Evolutionary conservation across 2,888 invertebrate genomes (phyloP).

Genomic region (Philaethria dido): DNA sequence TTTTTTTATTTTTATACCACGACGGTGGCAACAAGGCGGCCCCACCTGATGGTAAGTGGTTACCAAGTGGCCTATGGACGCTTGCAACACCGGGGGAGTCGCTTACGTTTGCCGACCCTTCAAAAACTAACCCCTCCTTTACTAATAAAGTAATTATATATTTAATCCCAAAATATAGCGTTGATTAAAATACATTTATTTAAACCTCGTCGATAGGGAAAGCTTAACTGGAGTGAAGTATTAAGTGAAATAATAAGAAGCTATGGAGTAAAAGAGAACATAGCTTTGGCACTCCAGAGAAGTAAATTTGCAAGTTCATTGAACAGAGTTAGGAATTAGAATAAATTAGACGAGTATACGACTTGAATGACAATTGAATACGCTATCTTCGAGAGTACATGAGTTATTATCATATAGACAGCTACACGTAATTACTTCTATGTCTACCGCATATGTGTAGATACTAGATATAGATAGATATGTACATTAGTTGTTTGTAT

Average conservation of each 20-base stretch:
- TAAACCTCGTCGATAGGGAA: conserved; percentile 13
- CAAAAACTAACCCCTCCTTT: too few species aligned
- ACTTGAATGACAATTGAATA: conserved; percentile 19
- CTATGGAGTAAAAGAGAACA: conserved; percentile 28
- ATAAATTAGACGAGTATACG: conserved; percentile 30
- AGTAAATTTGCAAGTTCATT: conserved; percentile 32
- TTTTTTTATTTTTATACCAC: too few species aligned
- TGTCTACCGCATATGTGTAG: background rate
- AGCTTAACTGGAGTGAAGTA: conserved; percentile 26
- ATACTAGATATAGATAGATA: background rate
- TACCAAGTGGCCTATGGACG: too few species aligned
- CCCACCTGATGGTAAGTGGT: too few species aligned
- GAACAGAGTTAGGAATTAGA: conserved; percentile 33
- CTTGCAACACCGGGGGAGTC: too few species aligned
- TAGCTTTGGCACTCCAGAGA: conserved; percentile 29
- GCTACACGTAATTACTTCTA: background rate
- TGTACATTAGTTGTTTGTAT: background rate
- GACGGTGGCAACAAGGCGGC: too few species aligned
- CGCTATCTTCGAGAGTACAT: conserved; percentile 14
- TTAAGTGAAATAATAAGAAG: conserved; percentile 32
- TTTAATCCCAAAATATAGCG: background rate
- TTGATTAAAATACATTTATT: conserved; percentile 8
- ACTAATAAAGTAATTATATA: too few species aligned
- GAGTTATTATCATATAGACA: conserved; percentile 14
- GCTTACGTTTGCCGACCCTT: too few species aligned